Percentiles rank a stretch among this genome's conserved stretches.
Evolutionary conservation across 1,140 invertebrate genomes (phyloP).

Genomic region (Ylistrum balloti): DNA sequence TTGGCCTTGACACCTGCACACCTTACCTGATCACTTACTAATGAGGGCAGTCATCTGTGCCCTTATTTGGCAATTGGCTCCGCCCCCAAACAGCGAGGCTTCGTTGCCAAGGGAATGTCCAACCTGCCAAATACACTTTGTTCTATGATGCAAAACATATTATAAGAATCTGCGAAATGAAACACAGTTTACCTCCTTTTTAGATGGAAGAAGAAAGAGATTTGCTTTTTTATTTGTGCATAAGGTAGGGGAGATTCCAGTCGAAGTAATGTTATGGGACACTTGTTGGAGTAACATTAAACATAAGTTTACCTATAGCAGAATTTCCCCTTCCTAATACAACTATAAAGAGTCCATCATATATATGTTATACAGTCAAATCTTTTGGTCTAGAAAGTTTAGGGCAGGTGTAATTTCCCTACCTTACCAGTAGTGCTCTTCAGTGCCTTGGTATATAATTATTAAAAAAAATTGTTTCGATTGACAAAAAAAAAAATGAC

Average conservation of each 20-base stretch:
- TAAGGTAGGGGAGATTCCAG: neutral
- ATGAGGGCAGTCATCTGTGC: neutral
- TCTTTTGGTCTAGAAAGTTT: too few species aligned
- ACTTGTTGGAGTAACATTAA: neutral
- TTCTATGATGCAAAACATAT: conserved; percentile 30
- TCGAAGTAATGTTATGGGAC: neutral
- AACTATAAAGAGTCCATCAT: neutral
- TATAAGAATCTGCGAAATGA: neutral
- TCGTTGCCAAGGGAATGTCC: conserved; percentile 31
- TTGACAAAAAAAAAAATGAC: too few species aligned
- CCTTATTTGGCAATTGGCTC: conserved; percentile 16
- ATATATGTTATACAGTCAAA: neutral
- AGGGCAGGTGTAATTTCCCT: too few species aligned
- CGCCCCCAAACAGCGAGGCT: conserved; percentile 5
- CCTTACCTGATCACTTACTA: conserved; percentile 32
- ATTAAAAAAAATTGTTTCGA: too few species aligned
- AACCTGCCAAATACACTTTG: neutral
- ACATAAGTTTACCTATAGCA: too few species aligned
- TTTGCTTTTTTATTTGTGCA: neutral
- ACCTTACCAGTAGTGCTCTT: too few species aligned
- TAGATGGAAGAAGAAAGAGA: neutral
- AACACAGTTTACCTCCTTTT: neutral
- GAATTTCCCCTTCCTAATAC: neutral
- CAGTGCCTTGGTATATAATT: too few species aligned
- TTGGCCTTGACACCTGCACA: conserved; percentile 15